Conservation (phyloP, 2,113 vertebrate species). For the Climacteris rufus region DNA sequence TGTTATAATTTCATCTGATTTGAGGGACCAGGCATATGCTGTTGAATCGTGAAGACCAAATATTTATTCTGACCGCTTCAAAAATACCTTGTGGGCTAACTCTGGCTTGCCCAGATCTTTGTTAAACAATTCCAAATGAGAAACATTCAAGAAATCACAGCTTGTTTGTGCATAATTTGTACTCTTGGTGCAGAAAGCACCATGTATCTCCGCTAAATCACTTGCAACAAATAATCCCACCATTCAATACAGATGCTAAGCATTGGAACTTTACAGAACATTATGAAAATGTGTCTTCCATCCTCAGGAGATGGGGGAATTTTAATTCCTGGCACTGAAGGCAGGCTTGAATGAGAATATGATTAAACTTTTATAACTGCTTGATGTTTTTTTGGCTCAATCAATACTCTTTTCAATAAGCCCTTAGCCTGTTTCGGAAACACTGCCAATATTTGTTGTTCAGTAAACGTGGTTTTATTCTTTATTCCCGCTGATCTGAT, state of each 20-base stretch:
- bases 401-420: slow-evolving; percentile 54
- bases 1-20: not conserved
- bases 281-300: slow-evolving; percentile 36
- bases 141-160: not conserved
- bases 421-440: slow-evolving; percentile 37
- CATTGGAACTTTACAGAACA: slow-evolving; percentile 6
- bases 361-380: slow-evolving; percentile 60
- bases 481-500: slow-evolving; percentile 18
- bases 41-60: not conserved
- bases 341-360: slow-evolving; percentile 35
- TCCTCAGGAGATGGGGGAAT: slow-evolving; percentile 29
- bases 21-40: not conserved
- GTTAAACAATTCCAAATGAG: slow-evolving; percentile 4
- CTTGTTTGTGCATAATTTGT: not conserved
- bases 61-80: not conserved
- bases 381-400: slow-evolving; percentile 53
- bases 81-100: not conserved
- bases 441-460: slow-evolving; percentile 18
- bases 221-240: slow-evolving; percentile 21
- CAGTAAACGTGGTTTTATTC: slow-evolving; percentile 33
- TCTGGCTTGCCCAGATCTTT: not conserved
- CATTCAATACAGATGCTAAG: not conserved
- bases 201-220: not conserved
- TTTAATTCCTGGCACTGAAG: slow-evolving; percentile 48
- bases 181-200: not conserved